phyloP scores from a whole-genome alignment of 92 coral and sea anemone species.

The Phenganax stokvisi region DNA sequence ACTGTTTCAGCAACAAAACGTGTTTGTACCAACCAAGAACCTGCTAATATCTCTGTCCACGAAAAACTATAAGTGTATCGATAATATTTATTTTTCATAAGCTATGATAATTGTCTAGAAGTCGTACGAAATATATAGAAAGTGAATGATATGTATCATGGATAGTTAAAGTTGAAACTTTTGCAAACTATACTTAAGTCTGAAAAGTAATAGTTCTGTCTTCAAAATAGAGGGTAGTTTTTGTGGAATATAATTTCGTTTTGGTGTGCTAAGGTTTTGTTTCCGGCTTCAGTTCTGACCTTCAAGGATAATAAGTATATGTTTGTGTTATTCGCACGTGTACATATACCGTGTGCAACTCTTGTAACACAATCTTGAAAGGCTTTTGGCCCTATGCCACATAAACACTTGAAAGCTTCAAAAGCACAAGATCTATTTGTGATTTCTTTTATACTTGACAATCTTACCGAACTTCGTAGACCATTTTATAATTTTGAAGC shows the following conservation, averaged over 20 bases:
- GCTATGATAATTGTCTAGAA: neutral
- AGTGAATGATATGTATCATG: too few relatives aligned
- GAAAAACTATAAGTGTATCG: neutral
- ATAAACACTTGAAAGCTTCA: constrained; percentile 6
- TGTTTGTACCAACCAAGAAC: constrained; percentile 26
- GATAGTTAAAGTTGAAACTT: neutral
- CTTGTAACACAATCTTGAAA: neutral
- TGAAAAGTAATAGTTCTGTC: constrained; percentile 5
- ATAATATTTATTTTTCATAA: neutral
- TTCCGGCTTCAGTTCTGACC: constrained; percentile 16
- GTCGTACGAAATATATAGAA: neutral
- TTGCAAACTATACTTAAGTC: neutral
- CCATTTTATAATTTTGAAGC: constrained; percentile 7
- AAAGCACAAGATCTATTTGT: constrained; percentile 7
- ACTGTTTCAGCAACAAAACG: constrained; percentile 6
- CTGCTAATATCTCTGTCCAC: constrained; percentile 11
- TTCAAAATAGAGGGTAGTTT: neutral
- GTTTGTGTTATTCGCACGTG: constrained; percentile 9
- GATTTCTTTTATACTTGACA: neutral
- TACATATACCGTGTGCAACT: neutral
- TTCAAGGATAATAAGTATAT: neutral
- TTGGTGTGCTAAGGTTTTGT: constrained; percentile 5
- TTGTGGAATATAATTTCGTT: constrained; percentile 5
- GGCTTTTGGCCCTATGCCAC: constrained; percentile 13
- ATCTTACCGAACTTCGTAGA: neutral